A percentile compares a stretch with the other conserved stretches of the same genome.
Conservation (phyloP, 1,140 invertebrate genomes). For the Ips typographus region DNA sequence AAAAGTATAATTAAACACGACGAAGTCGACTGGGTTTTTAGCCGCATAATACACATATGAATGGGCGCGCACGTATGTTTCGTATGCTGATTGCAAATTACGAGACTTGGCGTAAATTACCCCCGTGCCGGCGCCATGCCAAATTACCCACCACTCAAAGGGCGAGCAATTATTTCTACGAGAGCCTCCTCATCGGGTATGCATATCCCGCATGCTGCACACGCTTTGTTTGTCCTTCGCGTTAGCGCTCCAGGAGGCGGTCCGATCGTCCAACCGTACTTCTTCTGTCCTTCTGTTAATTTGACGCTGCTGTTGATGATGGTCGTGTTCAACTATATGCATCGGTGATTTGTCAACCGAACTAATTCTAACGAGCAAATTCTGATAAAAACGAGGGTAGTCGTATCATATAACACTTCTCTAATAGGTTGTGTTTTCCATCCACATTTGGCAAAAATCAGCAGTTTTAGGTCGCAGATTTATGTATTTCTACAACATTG, state of each 20-base stretch:
- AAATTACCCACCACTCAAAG: conserved; percentile 28
- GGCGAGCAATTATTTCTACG: conserved; percentile 30
- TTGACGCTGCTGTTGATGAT: not conserved
- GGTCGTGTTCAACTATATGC: no score
- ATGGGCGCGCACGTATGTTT: not conserved
- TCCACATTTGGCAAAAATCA: no score
- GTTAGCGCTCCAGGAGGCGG: conserved; percentile 12
- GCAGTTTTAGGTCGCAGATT: no score
- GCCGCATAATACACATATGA: conserved; percentile 4
- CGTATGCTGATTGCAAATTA: conserved; percentile 17
- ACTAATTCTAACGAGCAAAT: not conserved
- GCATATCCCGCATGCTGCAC: conserved; percentile 21
- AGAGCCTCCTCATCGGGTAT: conserved; percentile 25
- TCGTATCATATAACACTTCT: no score
- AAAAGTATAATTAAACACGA: conserved; percentile 12
- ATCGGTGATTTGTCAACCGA: no score
- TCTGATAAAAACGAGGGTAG: not conserved
- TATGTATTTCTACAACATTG: no score
- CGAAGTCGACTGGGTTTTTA: conserved; percentile 11
- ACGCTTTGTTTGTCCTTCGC: conserved; percentile 21
- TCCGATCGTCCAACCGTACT: conserved; percentile 3
- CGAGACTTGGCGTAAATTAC: conserved; percentile 24
- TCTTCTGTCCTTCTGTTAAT: not conserved
- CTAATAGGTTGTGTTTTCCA: no score
- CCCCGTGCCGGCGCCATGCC: conserved; percentile 7